Base-by-base conservation (phyloP, 1,140 invertebrate species). In the Ostrea edulis region DNA sequence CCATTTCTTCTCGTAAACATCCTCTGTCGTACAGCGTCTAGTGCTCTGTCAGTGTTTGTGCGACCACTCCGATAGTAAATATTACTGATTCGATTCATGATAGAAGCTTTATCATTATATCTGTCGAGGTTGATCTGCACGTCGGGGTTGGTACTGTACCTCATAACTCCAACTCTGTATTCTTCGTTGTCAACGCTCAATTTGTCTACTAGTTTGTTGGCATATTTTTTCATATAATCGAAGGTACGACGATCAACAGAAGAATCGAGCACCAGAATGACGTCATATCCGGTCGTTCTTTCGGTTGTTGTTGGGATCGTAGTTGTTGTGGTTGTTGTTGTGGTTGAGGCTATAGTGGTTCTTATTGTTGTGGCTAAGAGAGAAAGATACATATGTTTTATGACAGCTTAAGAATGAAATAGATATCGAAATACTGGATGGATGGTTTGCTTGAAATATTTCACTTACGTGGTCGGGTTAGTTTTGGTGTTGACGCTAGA, bases 241-340 rank as follows among this genome's bases (percentile, higher is more conserved):
- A 93, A 93, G 11, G 87, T 65, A 7, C 86, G 86, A 25, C 90
- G 87, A 84, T 86, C 90, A 5, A 92, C 93, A 5, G 93, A 92
- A 0, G 92, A 92, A 82, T 94, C 94, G 8, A 94, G 82, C 55
- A 94, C 92, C 54, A 94, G 88, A 14, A 94, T 86, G 5, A 94
- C 52, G 94, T 96, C 91, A 86, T 90, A 91, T 35, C 93, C 93
- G n/a, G 82, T 85, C 0, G 89, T 88, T 52, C 71, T 87, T 62
- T 81, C 85, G n/a, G 83, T 54, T 51, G 86, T 71, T 11, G 86
- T 82, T 58, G 83, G 17, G 29, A 20, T 44, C 0, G 86, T 14
- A 20, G 81, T 82, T 9, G 85, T 82, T 58, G 83, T 51, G 5
- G 85, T 89, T 53, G 85, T 54, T 77, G 81, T n/a, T 82, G 82